Evolutionary conservation across 2,888 invertebrate species (phyloP), one percentile per base, ranked within the genome.

Genomic region (Phragmatobia fuliginosa): DNA sequence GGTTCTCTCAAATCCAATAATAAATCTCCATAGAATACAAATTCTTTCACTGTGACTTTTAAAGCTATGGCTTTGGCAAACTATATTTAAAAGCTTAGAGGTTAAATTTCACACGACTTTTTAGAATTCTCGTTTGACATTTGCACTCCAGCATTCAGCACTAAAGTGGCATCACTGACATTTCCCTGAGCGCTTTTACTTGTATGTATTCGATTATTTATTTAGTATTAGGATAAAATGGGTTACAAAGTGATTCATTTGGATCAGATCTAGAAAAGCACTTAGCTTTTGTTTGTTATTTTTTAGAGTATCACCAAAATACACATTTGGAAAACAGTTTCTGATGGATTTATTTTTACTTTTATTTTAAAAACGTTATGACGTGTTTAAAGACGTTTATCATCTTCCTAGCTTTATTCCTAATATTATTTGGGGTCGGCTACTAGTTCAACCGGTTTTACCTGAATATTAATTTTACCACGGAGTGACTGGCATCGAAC

Each of bases 101-200:
- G 3, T 11, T 63, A 45, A 16, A 45, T 49, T 49, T 32, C 11
- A 45, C 21, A n/a, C 32, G 5, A 6, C 21, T n/a, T 45, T 63
- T 45, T 45, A n/a, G 45, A 14, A 5, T 31, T 32, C 31, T 32
- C 14, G 31, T 45, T 31, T 62, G 62, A 31, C 32, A 33, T 10
- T 18, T 32, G 31, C 45, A 63, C 62, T 63, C 18, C 28, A 62
- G 16, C 38, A 38, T 18, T 28, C 32, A n/a, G 21, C 56, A 28
- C 56, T 5, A n/a, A n/a, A 31, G 59, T 66, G 66, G 31, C 32
- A 60, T 45, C n/a, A 33, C 32, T 66, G 66, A 58, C 25, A 66
- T 60, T 32, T 60, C 32, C 41, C 66, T 52, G 49, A 65, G 64
- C 33, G 52, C 60, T 65, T 69, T 65, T 31, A n/a, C 59, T 21